Conservation (phyloP, 2,797 vertebrate species). For the Pogoniulus pusillus region DNA sequence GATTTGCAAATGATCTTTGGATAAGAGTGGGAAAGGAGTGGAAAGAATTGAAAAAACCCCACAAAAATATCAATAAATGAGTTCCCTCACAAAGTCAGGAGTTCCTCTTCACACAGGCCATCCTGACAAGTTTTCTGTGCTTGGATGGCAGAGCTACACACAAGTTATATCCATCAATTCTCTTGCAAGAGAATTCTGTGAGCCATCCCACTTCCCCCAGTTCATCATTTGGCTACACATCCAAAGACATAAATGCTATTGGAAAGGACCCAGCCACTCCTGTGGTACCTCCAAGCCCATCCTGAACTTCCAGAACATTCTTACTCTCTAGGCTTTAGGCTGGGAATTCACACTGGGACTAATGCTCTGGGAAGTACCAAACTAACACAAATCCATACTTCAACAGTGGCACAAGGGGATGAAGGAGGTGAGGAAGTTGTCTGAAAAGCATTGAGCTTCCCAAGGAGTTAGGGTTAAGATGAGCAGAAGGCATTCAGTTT, state of each 20-base stretch:
- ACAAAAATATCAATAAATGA: too few relatives aligned
- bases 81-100: too few relatives aligned
- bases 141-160: too few relatives aligned
- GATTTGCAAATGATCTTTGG: too few relatives aligned
- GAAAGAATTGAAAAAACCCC: too few relatives aligned
- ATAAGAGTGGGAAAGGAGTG: too few relatives aligned
- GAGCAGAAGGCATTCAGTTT: neutral
- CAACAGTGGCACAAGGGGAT: neutral
- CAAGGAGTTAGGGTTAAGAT: neutral
- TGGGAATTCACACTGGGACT: neutral
- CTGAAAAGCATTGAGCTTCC: neutral
- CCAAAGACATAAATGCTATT: neutral
- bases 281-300: neutral
- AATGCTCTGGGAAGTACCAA: neutral
- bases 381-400: neutral
- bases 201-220: neutral
- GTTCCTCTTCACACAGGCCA: too few relatives aligned
- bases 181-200: neutral
- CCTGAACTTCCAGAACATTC: neutral
- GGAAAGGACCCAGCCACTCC: neutral
- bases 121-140: too few relatives aligned
- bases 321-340: neutral
- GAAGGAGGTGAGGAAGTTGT: neutral
- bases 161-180: too few relatives aligned
- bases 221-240: neutral